phyloP scores from a whole-genome alignment of 2,888 invertebrate genomes.

The Hyposoter didymator region DNA sequence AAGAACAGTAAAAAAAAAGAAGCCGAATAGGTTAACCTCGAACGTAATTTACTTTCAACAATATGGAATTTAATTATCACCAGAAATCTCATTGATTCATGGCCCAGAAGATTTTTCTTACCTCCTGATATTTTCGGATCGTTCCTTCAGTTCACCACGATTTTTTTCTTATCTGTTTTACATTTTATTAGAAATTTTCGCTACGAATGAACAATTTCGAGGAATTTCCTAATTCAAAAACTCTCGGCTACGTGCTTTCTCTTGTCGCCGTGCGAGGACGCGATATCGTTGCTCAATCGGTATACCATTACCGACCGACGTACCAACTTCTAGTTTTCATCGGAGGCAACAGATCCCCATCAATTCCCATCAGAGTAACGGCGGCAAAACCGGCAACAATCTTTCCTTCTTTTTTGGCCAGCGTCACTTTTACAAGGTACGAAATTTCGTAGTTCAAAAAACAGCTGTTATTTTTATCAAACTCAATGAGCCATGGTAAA shows the following conservation, averaged over 20 bases:
- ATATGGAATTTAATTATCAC: background rate
- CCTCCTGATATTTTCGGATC: conserved; percentile 2
- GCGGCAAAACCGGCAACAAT: too few species aligned
- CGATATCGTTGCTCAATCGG: background rate
- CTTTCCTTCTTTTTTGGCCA: too few species aligned
- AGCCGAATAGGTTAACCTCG: conserved; percentile 27
- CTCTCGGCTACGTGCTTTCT: background rate
- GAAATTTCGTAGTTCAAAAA: too few species aligned
- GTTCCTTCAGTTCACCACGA: background rate
- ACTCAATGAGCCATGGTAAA: too few species aligned
- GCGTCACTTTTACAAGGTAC: too few species aligned
- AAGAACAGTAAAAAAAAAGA: background rate
- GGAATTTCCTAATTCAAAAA: conserved; percentile 22
- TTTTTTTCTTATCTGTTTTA: background rate
- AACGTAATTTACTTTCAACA: background rate
- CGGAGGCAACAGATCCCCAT: background rate
- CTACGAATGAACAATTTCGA: conserved; percentile 3
- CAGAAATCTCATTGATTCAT: background rate
- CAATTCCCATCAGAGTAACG: background rate
- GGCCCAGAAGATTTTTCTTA: background rate
- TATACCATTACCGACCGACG: background rate
- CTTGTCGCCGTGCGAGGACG: background rate
- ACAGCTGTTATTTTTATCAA: too few species aligned
- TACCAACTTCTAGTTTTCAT: background rate
- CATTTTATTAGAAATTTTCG: conserved; percentile 2